phyloP scores from a whole-genome alignment of 1,140 invertebrate species.

The Drosophila lacertosa region DNA sequence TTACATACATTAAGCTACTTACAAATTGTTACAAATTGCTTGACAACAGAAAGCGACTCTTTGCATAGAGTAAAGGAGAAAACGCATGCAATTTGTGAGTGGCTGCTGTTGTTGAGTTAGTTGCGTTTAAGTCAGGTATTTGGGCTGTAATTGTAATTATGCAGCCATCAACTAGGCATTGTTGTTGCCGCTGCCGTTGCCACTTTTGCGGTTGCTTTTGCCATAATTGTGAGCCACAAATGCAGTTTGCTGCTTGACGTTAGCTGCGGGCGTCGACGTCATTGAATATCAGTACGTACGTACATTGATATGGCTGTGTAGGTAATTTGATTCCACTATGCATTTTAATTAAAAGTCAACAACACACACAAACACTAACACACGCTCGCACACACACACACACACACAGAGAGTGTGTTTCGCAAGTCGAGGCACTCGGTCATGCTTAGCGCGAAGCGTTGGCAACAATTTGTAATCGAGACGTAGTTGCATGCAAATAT shows the following conservation, averaged over 20 bases:
- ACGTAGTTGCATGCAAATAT: slow-evolving; percentile 56
- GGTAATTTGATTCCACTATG: slow-evolving; percentile 79
- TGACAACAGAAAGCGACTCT: background rate
- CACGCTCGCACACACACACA: slow-evolving; percentile 12
- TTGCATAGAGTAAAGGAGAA: background rate
- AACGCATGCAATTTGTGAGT: slow-evolving; percentile 16
- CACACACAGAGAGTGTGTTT: slow-evolving; percentile 8
- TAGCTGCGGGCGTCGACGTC: slow-evolving; percentile 37
- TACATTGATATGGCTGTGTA: slow-evolving; percentile 32
- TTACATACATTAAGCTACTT: background rate
- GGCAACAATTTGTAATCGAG: slow-evolving; percentile 57
- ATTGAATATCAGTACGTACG: slow-evolving; percentile 36
- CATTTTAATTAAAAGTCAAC: slow-evolving; percentile 82
- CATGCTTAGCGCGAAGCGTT: slow-evolving; percentile 25
- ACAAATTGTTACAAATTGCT: background rate
- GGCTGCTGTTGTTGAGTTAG: slow-evolving; percentile 48
- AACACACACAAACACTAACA: slow-evolving; percentile 58
- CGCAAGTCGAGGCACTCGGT: slow-evolving; percentile 16
- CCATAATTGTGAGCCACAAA: slow-evolving; percentile 66
- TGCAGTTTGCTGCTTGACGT: slow-evolving; percentile 39
- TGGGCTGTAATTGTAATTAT: slow-evolving; percentile 74
- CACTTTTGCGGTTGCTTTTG: slow-evolving; percentile 30
- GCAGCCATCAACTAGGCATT: slow-evolving; percentile 60
- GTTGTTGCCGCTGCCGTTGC: slow-evolving; percentile 38
- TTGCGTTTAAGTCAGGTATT: slow-evolving; percentile 51